Percentiles rank a stretch among this genome's conserved stretches.
Conservation (phyloP, 2,113 vertebrate genomes). For the Macrotis lagotis region DNA sequence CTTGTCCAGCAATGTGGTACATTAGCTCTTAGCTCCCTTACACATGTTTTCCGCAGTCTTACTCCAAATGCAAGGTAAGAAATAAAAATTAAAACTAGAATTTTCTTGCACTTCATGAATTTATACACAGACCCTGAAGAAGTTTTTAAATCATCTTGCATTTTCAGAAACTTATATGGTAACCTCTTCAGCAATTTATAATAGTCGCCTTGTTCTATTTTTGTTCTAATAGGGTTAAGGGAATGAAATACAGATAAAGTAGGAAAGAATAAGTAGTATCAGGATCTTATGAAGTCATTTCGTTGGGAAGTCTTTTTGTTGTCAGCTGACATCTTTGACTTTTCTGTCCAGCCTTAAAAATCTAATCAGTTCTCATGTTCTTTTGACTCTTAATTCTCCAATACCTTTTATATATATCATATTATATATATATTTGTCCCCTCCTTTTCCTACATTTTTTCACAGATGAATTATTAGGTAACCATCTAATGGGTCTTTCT, state of each 20-base stretch:
- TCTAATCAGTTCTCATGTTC: not conserved
- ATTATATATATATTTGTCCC: not conserved
- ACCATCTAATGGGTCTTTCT: not conserved
- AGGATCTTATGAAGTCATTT: not conserved
- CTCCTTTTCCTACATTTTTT: not conserved
- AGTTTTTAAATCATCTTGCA: not conserved
- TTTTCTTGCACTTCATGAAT: not conserved
- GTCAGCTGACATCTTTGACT: not conserved
- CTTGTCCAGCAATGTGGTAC: constrained; percentile 94
- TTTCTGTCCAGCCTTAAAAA: not conserved
- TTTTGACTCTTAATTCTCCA: not conserved
- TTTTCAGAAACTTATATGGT: too few species aligned
- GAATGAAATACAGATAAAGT: not conserved
- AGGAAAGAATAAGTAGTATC: not conserved
- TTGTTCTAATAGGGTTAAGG: not conserved
- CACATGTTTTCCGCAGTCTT: constrained; percentile 93
- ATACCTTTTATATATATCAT: too few species aligned
- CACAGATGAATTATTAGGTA: not conserved
- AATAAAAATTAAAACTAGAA: not conserved
- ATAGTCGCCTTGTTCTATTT: not conserved
- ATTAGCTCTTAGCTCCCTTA: constrained; percentile 94
- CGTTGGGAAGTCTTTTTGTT: not conserved
- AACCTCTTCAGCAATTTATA: not conserved
- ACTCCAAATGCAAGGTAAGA: constrained; percentile 94
- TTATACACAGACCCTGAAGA: not conserved